Conservation (phyloP, 2,888 invertebrate species). For the Graphium colonna region DNA sequence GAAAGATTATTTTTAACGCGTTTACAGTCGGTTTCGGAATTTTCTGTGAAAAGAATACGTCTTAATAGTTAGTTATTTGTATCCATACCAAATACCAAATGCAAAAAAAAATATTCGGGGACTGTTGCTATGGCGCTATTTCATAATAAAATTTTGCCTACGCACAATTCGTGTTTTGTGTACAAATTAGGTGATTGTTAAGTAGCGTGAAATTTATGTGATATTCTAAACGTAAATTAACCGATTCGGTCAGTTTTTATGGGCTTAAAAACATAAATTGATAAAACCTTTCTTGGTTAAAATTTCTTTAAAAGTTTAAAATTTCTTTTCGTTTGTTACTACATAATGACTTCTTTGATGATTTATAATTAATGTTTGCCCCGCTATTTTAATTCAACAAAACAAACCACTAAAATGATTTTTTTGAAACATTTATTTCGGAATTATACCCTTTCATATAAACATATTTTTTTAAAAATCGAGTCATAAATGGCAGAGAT, state of each 20-base stretch:
- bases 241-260: not conserved
- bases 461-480: too few relatives aligned
- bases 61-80: not conserved
- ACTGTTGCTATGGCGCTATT: slow-evolving; percentile 8
- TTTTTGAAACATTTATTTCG: too few relatives aligned
- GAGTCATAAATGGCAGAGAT: too few relatives aligned
- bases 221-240: not conserved
- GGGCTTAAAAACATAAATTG: not conserved
- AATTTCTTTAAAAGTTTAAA: not conserved
- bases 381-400: too few relatives aligned
- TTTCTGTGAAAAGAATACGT: too few relatives aligned
- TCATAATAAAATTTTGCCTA: slow-evolving; percentile 14
- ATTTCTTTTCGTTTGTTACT: not conserved
- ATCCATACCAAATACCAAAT: not conserved
- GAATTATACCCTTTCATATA: too few relatives aligned
- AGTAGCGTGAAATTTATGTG: slow-evolving; percentile 5
- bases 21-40: too few relatives aligned
- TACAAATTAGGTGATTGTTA: slow-evolving; percentile 12
- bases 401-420: too few relatives aligned
- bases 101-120: not conserved
- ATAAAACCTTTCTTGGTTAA: too few relatives aligned
- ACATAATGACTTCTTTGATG: not conserved
- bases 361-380: too few relatives aligned
- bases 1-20: too few relatives aligned
- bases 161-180: slow-evolving; percentile 14